Evolutionary conservation across 2,113 vertebrate genomes (phyloP), one percentile per base, ranked within the genome.

Genomic region (Oryzias curvinotus): DNA sequence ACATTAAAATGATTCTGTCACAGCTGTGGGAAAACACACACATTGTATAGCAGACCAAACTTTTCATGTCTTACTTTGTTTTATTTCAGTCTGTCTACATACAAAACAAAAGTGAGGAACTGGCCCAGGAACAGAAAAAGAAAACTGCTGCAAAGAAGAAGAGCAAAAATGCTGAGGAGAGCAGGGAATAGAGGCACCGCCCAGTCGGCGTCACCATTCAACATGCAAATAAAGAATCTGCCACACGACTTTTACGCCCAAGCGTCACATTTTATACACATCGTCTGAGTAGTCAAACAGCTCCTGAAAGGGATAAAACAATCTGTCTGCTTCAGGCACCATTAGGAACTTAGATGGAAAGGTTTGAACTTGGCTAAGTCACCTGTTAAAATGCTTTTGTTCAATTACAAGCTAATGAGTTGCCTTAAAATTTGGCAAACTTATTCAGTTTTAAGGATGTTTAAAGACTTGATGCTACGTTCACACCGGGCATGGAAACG

Each of bases 21-120:
- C 36, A 36, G 3, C 36, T 10, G 36, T 36, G 10, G 36, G 36
- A 36, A 36, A 36, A 36, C 36, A 12, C 1, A 59, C 25, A 77
- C 50, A 80, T 58, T 79, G 21, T 74, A 73, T 62, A 81, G 57
- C 45, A 78, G 41, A 85, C 75, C 59, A n/a, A 30, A 68, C 18
- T 47, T 48, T 16, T 16, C 41, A 52, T 69, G 57, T 78, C 71
- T 73, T 45, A 80, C 69, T 71, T 55, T 36, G 36, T 18, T 78
- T 85, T 86, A 68, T 79, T 81, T 63, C 81, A 93, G 92, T 87
- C 64, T 36, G 82, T 65, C 67, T 83, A 91, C 78, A 91, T 93
- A 78, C 87, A 90, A 59, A 84, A 80, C 61, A 92, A 91, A 79
- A 90, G 80, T 65, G 90, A 92, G 68, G 90, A 92, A 82, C 71